Evolutionary conservation across 37 sponge, comb jelly and placozoan species (phyloP).

Genomic region (Corticium candelabrum): DNA sequence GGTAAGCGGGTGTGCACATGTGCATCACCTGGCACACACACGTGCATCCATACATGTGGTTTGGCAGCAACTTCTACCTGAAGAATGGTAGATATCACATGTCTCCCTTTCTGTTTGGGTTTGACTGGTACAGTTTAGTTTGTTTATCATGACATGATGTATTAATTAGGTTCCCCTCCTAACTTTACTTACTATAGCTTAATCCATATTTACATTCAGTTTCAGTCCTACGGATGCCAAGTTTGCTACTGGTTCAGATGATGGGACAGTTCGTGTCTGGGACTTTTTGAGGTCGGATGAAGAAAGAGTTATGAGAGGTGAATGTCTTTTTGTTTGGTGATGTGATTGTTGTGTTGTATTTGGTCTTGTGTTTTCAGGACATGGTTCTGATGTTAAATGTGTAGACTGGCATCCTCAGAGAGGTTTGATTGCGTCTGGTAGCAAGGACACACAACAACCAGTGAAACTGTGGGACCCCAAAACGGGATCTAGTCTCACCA

Average conservation of each 20-base stretch:
- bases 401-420: slow-evolving; percentile 93
- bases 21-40: neutral
- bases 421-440: slow-evolving; percentile 77
- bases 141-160: too few relatives aligned
- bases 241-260: slow-evolving; percentile 90
- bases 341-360: neutral
- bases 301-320: slow-evolving; percentile 78
- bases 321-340: neutral
- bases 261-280: slow-evolving; percentile 88
- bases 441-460: slow-evolving; percentile 93
- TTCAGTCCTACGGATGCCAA: slow-evolving; percentile 91
- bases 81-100: too few relatives aligned
- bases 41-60: neutral
- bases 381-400: slow-evolving; percentile 92
- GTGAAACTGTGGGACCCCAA: slow-evolving; percentile 95
- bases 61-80: too few relatives aligned
- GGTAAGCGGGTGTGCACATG: neutral
- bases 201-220: slow-evolving; percentile 26
- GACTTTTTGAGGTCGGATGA: slow-evolving; percentile 74
- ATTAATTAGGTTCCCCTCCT: too few relatives aligned
- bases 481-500: slow-evolving; percentile 68
- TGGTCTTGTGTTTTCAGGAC: slow-evolving; percentile 45
- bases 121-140: too few relatives aligned
- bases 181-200: too few relatives aligned
- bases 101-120: neutral